These are phyloP conservation scores for Danaus chrysippus DNA, from an alignment of 2,888 invertebrate species.

Conservation along the genomic window DNA sequence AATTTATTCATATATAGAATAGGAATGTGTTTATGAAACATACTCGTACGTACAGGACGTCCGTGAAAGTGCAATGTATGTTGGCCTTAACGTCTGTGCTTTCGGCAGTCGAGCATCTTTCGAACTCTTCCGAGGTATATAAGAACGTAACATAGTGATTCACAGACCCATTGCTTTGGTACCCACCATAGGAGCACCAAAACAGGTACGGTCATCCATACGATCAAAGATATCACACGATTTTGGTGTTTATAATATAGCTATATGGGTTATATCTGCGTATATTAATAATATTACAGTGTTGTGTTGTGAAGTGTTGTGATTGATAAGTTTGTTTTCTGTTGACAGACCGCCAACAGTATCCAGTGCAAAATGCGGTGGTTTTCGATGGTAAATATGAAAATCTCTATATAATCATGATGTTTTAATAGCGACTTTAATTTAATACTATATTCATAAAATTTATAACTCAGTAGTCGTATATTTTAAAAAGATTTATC, in stretches of 20 bases:
- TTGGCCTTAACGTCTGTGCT: conserved; percentile 46
- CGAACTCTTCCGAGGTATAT: conserved; percentile 76
- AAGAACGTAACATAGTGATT: conserved; percentile 66
- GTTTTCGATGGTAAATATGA: conserved; percentile 59
- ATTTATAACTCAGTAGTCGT: no score
- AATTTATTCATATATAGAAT: no score
- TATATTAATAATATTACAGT: conserved; percentile 7
- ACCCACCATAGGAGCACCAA: conserved; percentile 41
- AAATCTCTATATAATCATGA: background rate
- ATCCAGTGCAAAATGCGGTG: conserved; percentile 60
- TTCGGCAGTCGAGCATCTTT: conserved; percentile 67
- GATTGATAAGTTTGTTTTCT: conserved; percentile 55
- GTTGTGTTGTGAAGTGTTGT: conserved; percentile 37
- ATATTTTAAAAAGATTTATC: no score
- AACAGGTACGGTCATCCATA: conserved; percentile 37
- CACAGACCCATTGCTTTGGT: conserved; percentile 69
- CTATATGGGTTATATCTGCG: conserved; percentile 9
- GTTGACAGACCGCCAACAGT: conserved; percentile 63
- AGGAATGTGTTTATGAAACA: no score
- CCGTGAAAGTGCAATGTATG: conserved; percentile 56
- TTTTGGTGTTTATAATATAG: conserved; percentile 10
- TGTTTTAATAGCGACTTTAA: background rate
- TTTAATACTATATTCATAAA: background rate
- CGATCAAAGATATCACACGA: conserved; percentile 10
- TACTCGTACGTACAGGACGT: background rate